Conservation (phyloP, 2,797 vertebrate genomes). For the Anomalospiza imberbis region DNA sequence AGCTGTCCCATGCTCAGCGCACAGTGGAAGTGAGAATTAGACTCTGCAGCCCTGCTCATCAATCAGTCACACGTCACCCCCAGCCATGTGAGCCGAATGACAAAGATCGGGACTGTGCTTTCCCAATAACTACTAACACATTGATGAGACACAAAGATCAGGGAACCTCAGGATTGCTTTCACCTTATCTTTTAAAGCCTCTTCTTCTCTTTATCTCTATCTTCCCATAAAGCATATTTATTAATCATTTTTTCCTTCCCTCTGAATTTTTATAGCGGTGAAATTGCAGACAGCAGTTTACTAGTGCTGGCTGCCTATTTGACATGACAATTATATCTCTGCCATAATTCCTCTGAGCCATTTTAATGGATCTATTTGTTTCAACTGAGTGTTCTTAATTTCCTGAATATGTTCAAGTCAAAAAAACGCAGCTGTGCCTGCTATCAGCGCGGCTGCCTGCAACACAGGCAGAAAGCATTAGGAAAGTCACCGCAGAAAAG, state of each 20-base stretch:
- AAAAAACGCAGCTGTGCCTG: constrained; percentile 23
- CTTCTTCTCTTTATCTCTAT: neutral
- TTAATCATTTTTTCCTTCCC: neutral
- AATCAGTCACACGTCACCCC: neutral
- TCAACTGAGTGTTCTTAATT: constrained; percentile 66
- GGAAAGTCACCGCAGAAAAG: neutral
- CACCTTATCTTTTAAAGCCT: constrained; percentile 19
- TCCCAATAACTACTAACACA: neutral
- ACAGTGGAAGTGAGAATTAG: neutral
- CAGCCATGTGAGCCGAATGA: fast-evolving
- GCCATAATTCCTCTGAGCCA: constrained; percentile 51
- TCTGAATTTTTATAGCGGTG: neutral
- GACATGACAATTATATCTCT: constrained; percentile 58
- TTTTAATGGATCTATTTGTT: constrained; percentile 63
- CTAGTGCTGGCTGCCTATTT: constrained; percentile 17
- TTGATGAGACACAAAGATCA: neutral
- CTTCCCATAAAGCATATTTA: constrained; percentile 20
- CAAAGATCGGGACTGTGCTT: neutral
- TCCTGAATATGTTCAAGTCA: constrained; percentile 50
- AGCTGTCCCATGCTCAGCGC: neutral
- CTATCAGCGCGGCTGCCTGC: neutral
- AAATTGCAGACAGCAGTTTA: constrained; percentile 43
- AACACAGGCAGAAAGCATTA: neutral
- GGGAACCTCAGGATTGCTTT: constrained; percentile 16
- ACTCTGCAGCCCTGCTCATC: neutral